A percentile compares a stretch with the other conserved stretches of the same genome.
Conservation (phyloP, 2,888 invertebrate genomes). For the Melieria picta region DNA sequence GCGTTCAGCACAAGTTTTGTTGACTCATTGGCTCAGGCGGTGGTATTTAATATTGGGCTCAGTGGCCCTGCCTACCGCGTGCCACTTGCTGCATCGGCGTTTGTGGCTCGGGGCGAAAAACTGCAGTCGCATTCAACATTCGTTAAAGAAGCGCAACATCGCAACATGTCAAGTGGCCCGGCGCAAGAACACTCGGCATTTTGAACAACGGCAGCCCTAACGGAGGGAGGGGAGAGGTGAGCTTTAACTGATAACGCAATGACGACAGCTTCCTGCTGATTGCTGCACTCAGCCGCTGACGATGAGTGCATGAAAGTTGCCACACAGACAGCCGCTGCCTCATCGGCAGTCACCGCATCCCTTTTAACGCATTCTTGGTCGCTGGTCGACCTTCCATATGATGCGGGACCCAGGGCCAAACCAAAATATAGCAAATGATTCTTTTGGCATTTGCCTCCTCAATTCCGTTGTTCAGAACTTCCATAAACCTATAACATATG, state of each 20-base stretch:
- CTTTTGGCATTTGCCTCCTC: too few relatives aligned
- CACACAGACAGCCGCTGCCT: not conserved
- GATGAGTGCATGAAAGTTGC: constrained; percentile 25
- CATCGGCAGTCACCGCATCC: too few relatives aligned
- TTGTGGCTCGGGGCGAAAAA: too few relatives aligned
- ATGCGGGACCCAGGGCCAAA: too few relatives aligned
- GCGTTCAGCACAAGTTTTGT: not conserved
- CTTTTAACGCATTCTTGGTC: too few relatives aligned
- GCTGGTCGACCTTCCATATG: too few relatives aligned
- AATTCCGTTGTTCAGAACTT: too few relatives aligned
- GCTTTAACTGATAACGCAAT: constrained; percentile 13
- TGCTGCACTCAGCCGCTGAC: constrained; percentile 10
- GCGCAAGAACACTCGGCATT: not conserved
- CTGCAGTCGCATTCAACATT: too few relatives aligned
- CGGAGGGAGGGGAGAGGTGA: not conserved
- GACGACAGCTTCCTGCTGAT: constrained; percentile 30
- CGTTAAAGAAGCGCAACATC: too few relatives aligned
- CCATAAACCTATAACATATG: too few relatives aligned
- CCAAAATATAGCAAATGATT: too few relatives aligned
- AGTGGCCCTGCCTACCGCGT: not conserved
- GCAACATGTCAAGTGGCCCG: not conserved
- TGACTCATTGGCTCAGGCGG: constrained; percentile 1
- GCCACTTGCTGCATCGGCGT: too few relatives aligned
- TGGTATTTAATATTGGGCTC: not conserved
- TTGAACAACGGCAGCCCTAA: not conserved